phyloP scores from a whole-genome alignment of 2,797 vertebrate genomes.

The Carcharodon carcharias region DNA sequence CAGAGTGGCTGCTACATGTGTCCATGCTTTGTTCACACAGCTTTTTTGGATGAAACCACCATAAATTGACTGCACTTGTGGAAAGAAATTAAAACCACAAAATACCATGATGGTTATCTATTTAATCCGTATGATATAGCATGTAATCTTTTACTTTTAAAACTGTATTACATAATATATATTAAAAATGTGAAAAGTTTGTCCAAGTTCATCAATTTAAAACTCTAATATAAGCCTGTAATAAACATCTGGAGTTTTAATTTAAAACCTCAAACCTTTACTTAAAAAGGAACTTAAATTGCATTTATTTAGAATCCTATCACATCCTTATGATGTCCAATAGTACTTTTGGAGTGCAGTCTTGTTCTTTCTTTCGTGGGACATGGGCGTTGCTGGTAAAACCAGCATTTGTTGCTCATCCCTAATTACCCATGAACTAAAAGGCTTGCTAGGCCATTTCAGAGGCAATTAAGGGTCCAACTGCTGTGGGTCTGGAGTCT shows the following conservation, averaged over 20 bases:
- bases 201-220: neutral
- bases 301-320: neutral
- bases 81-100: neutral
- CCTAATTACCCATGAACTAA: neutral
- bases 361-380: neutral
- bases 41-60: neutral
- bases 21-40: neutral
- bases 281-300: neutral
- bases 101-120: neutral
- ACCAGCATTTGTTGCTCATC: neutral
- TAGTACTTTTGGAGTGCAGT: neutral
- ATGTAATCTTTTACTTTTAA: neutral
- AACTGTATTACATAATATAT: neutral
- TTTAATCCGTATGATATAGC: neutral
- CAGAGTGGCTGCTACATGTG: neutral
- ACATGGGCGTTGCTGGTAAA: neutral
- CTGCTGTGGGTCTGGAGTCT: neutral
- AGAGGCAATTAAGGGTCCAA: neutral
- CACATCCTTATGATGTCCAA: neutral
- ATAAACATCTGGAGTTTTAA: neutral
- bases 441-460: neutral
- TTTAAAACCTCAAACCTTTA: neutral
- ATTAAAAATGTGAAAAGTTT: neutral
- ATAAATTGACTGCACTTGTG: neutral
- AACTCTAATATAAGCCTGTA: neutral